Conservation (phyloP, 1,140 invertebrate species). For the Drosophila lowei region DNA sequence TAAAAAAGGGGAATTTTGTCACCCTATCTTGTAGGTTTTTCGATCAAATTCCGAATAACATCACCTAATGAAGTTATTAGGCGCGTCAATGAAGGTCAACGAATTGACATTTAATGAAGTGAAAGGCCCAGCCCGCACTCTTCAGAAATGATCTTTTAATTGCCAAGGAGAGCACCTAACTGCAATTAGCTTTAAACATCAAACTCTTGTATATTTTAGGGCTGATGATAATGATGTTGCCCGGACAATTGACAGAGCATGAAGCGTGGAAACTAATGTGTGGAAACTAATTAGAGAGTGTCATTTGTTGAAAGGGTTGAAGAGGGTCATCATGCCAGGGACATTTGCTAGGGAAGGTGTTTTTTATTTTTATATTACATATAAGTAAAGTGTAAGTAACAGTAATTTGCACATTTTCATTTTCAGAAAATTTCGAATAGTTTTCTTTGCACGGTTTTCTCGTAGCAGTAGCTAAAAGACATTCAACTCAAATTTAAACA, state of each 20-base stretch:
- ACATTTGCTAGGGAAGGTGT: too few species aligned
- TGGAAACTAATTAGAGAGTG: constrained; percentile 28
- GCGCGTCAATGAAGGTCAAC: constrained; percentile 74
- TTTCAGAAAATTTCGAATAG: background rate
- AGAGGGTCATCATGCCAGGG: constrained; percentile 10
- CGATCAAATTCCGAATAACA: constrained; percentile 15
- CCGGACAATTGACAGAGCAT: constrained; percentile 50
- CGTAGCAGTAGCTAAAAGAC: too few species aligned
- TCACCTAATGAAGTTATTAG: constrained; percentile 73
- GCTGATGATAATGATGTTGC: constrained; percentile 55
- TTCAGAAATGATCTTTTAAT: constrained; percentile 72
- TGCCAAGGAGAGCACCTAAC: constrained; percentile 57
- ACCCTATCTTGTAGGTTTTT: constrained; percentile 45
- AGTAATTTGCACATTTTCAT: too few species aligned
- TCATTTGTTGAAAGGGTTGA: constrained; percentile 23
- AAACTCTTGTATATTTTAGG: constrained; percentile 30
- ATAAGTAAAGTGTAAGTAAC: too few species aligned
- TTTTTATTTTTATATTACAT: too few species aligned
- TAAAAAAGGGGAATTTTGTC: constrained; percentile 25
- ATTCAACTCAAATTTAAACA: too few species aligned
- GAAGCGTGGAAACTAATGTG: constrained; percentile 54
- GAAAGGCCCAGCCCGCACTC: constrained; percentile 54
- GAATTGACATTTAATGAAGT: constrained; percentile 79
- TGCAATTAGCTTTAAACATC: constrained; percentile 64
- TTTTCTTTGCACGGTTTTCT: too few species aligned